These are phyloP conservation scores for Anastatus disparis DNA, from an alignment of 1,140 invertebrate species.

Conservation along the genomic window DNA sequence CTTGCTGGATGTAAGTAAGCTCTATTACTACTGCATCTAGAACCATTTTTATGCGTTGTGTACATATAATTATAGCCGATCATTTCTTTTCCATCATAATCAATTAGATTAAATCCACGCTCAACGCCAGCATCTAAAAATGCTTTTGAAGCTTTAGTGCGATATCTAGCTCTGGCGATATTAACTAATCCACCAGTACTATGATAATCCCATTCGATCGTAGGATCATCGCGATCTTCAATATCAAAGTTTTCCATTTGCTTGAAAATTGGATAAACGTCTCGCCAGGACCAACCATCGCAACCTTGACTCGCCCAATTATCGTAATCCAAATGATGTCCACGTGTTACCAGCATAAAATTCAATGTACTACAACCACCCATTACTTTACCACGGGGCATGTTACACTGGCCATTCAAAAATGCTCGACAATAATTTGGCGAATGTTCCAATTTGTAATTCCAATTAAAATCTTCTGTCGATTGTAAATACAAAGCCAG, in stretches of 20 bases:
- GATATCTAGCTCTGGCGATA: slow-evolving; percentile 32
- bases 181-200: background rate
- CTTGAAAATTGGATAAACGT: slow-evolving; percentile 67
- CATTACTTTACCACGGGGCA: slow-evolving; percentile 14
- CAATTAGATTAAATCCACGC: slow-evolving; percentile 6
- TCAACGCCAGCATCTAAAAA: slow-evolving; percentile 16
- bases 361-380: slow-evolving; percentile 17
- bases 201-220: slow-evolving; percentile 18
- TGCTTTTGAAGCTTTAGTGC: background rate
- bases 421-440: background rate
- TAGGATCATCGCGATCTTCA: background rate
- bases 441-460: slow-evolving; percentile 6
- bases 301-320: slow-evolving; percentile 67
- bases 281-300: slow-evolving; percentile 71
- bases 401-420: background rate
- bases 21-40: slow-evolving; percentile 74
- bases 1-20: slow-evolving; percentile 78
- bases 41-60: slow-evolving; percentile 69
- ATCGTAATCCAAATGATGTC: slow-evolving; percentile 61
- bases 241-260: slow-evolving; percentile 58
- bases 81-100: slow-evolving; percentile 48
- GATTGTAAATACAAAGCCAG: background rate
- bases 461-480: background rate
- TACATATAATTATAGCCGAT: slow-evolving; percentile 69
- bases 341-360: slow-evolving; percentile 9